Evolutionary conservation across 2,113 vertebrate genomes (phyloP).

Genomic region (Chinchilla lanigera): DNA sequence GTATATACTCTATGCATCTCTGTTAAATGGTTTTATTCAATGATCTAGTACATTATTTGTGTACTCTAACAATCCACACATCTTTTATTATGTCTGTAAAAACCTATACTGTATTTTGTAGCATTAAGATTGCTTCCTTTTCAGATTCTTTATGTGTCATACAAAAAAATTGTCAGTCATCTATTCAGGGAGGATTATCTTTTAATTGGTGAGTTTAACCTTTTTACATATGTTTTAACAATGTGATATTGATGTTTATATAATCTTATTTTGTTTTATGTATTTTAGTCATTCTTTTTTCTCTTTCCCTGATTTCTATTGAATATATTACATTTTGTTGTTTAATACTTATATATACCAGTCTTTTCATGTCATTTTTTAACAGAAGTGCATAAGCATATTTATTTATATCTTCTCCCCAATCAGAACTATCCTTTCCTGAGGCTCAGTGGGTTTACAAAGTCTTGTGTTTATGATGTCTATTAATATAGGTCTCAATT

Average conservation of each 20-base stretch:
- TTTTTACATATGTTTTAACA: not conserved
- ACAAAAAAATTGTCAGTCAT: not conserved
- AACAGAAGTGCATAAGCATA: not conserved
- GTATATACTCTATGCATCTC: not conserved
- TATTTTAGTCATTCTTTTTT: not conserved
- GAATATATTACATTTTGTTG: not conserved
- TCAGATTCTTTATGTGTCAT: not conserved
- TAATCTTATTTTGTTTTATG: not conserved
- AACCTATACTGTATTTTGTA: not conserved
- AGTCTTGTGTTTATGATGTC: not conserved
- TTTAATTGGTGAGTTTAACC: not conserved
- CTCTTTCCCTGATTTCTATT: conserved; percentile 11
- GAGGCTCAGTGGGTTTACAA: not conserved
- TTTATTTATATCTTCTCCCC: not conserved
- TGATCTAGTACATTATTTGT: not conserved
- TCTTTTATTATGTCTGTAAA: not conserved
- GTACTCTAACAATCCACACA: not conserved
- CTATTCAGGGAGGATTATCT: not conserved
- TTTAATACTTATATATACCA: not conserved
- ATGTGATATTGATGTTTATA: not conserved
- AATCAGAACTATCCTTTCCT: not conserved
- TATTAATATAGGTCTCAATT: not conserved
- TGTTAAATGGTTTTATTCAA: not conserved
- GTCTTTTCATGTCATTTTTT: not conserved
- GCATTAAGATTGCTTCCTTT: not conserved